Percentiles rank a stretch among this genome's conserved stretches.
phyloP scores from a whole-genome alignment of 35 echinoderm and acorn worm species.

The Lytechinus variegatus region DNA sequence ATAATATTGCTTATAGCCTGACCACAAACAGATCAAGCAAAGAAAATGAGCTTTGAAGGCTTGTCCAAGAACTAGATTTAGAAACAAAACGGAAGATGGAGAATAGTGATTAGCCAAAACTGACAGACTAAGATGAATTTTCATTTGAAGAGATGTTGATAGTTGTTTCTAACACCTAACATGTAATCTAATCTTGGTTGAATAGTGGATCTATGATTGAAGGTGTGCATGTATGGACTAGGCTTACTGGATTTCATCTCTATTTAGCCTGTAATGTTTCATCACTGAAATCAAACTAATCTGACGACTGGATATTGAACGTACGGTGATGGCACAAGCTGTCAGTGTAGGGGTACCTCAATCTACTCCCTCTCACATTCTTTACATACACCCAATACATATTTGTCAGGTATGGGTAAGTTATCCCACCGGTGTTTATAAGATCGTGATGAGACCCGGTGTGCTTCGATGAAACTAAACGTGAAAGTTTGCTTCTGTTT shows the following conservation, averaged over 20 bases:
- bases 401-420: background rate
- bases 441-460: background rate
- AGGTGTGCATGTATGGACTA: slow-evolving; percentile 1
- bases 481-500: background rate
- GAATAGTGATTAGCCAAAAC: background rate
- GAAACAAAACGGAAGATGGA: background rate
- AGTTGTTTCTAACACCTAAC: background rate
- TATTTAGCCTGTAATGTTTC: background rate
- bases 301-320: background rate
- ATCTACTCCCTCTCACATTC: background rate
- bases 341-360: background rate
- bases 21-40: background rate
- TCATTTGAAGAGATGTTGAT: background rate
- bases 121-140: background rate
- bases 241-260: background rate
- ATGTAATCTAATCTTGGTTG: background rate
- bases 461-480: background rate
- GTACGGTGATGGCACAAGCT: background rate
- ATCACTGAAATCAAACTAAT: background rate
- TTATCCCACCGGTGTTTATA: background rate
- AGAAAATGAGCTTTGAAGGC: background rate
- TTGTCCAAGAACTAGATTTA: background rate
- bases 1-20: background rate
- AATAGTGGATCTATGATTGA: background rate
- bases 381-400: background rate